Evolutionary conservation across 2,113 vertebrate genomes (phyloP).

Genomic region (Colius striatus): DNA sequence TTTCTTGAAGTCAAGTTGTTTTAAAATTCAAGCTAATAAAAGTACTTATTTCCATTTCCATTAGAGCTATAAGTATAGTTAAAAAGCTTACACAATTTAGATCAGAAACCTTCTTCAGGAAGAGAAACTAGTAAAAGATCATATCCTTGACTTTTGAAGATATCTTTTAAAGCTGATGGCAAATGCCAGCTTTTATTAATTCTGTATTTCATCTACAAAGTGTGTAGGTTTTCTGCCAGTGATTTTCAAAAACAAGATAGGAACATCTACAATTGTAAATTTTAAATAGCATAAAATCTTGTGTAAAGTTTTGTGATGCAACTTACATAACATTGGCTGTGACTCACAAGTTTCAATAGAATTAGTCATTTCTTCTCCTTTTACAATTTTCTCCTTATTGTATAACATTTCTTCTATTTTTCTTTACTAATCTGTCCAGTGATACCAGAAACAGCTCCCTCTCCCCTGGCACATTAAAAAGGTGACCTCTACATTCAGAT

Average conservation of each 20-base stretch:
- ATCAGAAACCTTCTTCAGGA: background rate
- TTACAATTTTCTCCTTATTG: background rate
- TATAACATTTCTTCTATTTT: background rate
- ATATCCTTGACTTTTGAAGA: background rate
- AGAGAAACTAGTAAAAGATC: background rate
- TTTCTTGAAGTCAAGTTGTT: slow-evolving; percentile 19
- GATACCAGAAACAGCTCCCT: background rate
- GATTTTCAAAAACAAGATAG: background rate
- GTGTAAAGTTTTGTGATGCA: background rate
- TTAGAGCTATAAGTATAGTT: background rate
- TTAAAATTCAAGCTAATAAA: slow-evolving; percentile 49
- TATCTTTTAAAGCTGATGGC: slow-evolving; percentile 10
- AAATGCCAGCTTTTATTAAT: background rate
- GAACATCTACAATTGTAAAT: background rate
- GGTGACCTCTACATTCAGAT: background rate
- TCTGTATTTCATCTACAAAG: background rate
- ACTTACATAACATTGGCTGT: background rate
- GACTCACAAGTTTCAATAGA: background rate
- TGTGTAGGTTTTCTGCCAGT: background rate
- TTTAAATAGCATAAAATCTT: background rate
- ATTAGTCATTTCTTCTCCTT: background rate
- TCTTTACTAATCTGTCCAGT: background rate
- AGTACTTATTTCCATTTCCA: background rate
- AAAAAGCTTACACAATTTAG: background rate
- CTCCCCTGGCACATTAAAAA: background rate